Conservation (phyloP, 2,888 invertebrate genomes). For the Lumbricus terrestris region DNA sequence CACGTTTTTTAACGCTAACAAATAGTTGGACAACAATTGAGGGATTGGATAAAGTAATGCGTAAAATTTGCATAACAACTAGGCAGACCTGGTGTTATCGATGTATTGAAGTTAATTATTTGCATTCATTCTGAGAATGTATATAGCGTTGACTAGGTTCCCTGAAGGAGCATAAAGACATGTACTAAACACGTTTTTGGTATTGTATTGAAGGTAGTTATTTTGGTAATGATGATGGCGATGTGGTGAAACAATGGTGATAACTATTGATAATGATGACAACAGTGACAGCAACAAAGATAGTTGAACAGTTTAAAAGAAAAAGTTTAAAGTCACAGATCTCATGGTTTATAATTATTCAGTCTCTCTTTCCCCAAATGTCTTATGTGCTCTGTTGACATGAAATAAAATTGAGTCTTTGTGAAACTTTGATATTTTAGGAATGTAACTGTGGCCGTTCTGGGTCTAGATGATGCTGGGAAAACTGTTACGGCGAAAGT, state of each 20-base stretch:
- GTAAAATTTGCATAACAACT: not conserved
- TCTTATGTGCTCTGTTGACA: not conserved
- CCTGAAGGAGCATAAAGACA: too few relatives aligned
- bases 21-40: not conserved
- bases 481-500: slow-evolving; percentile 76
- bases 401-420: not conserved
- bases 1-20: not conserved
- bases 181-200: too few relatives aligned
- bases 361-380: not conserved
- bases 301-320: too few relatives aligned
- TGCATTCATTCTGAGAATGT: too few relatives aligned
- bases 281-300: too few relatives aligned
- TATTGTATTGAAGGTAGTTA: too few relatives aligned
- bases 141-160: too few relatives aligned
- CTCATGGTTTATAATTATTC: not conserved
- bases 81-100: not conserved
- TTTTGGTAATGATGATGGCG: too few relatives aligned
- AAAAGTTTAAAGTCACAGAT: too few relatives aligned
- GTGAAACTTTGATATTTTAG: slow-evolving; percentile 44
- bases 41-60: not conserved
- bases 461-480: slow-evolving; percentile 97
- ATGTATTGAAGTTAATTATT: not conserved
- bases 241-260: too few relatives aligned
- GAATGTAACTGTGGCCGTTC: slow-evolving; percentile 65
- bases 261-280: too few relatives aligned